Percentiles rank a stretch among this genome's conserved stretches.
These are phyloP conservation scores for Syndactyla subalaris DNA, from an alignment of 2,797 vertebrate species.

Conservation along the genomic window DNA sequence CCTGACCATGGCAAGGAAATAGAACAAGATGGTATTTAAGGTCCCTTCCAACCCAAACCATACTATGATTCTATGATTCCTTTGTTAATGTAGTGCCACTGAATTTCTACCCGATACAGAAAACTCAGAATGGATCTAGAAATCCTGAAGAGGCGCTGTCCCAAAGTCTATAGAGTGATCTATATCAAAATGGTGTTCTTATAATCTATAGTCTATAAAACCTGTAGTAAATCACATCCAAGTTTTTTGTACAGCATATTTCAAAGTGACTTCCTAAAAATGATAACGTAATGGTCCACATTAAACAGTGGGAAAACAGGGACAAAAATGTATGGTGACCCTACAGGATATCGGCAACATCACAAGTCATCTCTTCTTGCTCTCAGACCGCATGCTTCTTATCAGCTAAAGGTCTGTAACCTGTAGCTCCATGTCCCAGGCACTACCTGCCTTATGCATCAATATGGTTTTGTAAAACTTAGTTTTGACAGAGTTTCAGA, in stretches of 20 bases:
- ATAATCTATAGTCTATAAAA: background rate
- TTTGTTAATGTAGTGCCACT: background rate
- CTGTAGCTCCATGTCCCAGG: background rate
- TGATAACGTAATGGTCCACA: accelerated
- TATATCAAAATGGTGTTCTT: background rate
- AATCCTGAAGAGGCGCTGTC: background rate
- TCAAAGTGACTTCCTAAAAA: background rate
- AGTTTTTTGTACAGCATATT: background rate
- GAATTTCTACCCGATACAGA: background rate
- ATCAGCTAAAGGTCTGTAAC: background rate
- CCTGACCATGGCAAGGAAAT: background rate
- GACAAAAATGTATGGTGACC: background rate
- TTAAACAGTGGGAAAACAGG: background rate
- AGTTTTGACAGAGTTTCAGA: background rate
- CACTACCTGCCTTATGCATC: background rate
- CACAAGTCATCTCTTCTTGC: background rate
- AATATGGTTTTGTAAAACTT: accelerated
- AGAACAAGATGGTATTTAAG: background rate
- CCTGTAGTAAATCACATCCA: background rate
- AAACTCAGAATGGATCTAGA: background rate
- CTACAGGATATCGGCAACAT: background rate
- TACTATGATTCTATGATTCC: background rate
- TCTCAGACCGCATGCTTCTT: background rate
- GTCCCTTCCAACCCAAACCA: background rate
- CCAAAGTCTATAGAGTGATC: background rate